phyloP scores from a whole-genome alignment of 2,113 vertebrate genomes.

The Spea bombifrons region DNA sequence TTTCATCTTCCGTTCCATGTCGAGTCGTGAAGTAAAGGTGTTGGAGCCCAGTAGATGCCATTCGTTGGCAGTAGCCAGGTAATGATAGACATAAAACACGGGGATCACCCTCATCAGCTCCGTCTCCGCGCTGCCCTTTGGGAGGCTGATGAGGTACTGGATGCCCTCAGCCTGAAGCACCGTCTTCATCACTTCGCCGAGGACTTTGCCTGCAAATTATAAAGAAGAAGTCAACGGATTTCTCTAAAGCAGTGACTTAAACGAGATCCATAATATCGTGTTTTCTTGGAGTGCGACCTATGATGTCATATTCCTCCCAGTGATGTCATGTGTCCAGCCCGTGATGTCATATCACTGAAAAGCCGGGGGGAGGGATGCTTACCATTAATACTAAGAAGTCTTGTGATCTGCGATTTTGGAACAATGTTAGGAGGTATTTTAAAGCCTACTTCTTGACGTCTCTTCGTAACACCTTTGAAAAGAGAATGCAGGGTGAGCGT shows the following conservation, averaged over 20 bases:
- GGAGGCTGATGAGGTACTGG: conserved; percentile 59
- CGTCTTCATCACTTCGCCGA: conserved; percentile 71
- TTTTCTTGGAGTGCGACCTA: too few species aligned
- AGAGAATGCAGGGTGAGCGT: not conserved
- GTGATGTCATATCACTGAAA: too few species aligned
- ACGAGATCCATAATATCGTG: too few species aligned
- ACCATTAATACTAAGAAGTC: conserved; percentile 80
- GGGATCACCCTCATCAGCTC: conserved; percentile 73
- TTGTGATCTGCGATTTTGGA: conserved; percentile 75
- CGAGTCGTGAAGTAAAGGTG: conserved; percentile 48
- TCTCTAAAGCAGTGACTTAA: too few species aligned
- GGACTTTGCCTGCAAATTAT: conserved; percentile 71
- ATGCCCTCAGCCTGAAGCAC: conserved; percentile 68
- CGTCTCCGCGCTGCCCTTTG: conserved; percentile 72
- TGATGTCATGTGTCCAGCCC: too few species aligned
- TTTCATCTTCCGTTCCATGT: conserved; percentile 71
- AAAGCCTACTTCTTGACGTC: conserved; percentile 71
- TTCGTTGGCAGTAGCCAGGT: conserved; percentile 68
- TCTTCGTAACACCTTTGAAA: conserved; percentile 62
- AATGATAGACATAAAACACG: conserved; percentile 74
- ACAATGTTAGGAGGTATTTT: conserved; percentile 73
- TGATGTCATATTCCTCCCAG: too few species aligned
- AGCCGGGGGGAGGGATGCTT: conserved; percentile 33
- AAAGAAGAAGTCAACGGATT: not conserved
- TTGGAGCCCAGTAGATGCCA: conserved; percentile 71